phyloP scores from a whole-genome alignment of 2,113 vertebrate species.

The Cyanistes caeruleus region DNA sequence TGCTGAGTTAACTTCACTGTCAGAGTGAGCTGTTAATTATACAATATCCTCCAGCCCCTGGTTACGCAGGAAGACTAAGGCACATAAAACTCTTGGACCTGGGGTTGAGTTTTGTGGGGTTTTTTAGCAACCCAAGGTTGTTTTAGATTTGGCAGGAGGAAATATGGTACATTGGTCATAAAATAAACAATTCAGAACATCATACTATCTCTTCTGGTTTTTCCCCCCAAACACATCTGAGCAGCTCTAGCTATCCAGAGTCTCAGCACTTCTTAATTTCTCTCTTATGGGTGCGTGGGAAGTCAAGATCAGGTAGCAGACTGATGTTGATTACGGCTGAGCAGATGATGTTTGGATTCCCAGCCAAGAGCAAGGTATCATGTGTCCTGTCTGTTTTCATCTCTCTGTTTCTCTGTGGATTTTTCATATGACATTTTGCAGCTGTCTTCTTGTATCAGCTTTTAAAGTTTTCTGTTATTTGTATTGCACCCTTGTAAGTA shows the following conservation, averaged over 20 bases:
- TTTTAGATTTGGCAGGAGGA: not conserved
- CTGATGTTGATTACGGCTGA: not conserved
- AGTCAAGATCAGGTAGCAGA: not conserved
- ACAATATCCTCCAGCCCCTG: not conserved
- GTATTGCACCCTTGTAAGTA: not conserved
- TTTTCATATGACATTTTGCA: constrained; percentile 1
- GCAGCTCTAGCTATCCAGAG: not conserved
- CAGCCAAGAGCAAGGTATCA: not conserved
- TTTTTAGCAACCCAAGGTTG: not conserved
- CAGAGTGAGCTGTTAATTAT: not conserved
- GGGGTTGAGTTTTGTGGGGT: not conserved
- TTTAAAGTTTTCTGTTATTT: not conserved
- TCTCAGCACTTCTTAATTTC: not conserved
- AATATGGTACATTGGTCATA: not conserved
- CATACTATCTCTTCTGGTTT: too few species aligned
- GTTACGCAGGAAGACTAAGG: not conserved
- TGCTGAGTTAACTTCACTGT: not conserved
- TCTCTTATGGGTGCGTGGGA: not conserved
- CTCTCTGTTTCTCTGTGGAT: not conserved
- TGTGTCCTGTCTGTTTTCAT: not conserved
- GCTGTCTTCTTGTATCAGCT: not conserved
- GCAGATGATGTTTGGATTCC: not conserved
- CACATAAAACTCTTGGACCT: not conserved
- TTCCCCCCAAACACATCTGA: not conserved
- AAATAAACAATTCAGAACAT: not conserved